Base-by-base conservation (phyloP, 1,140 invertebrate genomes). In the Lordiphosa stackelbergi region DNA sequence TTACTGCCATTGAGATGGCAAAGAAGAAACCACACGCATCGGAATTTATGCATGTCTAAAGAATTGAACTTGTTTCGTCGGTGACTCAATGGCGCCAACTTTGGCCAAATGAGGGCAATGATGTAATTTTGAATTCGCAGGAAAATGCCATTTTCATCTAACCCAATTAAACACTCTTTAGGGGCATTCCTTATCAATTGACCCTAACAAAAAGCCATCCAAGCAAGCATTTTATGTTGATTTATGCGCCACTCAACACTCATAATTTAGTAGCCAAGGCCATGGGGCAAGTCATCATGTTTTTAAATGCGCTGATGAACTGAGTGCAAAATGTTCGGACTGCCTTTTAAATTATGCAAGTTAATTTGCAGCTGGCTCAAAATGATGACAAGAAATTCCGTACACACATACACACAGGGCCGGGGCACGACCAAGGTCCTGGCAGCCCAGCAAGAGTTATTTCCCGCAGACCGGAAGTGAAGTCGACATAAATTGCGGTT, bases 401-500 rank as follows among this genome's bases (percentile, higher is more conserved):
- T 53, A 73, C 73, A 68, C 52, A 48, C 45, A 54, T 46, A 51
- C 40, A 53, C 11, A 42, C 24, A 35, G 22, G 11, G 13, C 37
- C 24, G 9, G 9, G 65, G 38, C 53, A 64, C 47, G 48, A 53
- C 34, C 42, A 43, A 34, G 53, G 38, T 41, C 13, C 45, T 41
- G 65, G 41, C 40, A 59, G 45, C 45, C 59, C 61, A 81, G 70
- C 75, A 81, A 81, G 74, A 79, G 75, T 79, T 79, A 79, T 79
- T 74, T 79, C 54, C 75, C 70, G 59, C 75, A 79, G 71, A 79
- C 74, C 74, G 75, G 74, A 79, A 79, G 74, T 81, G 74, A 79
- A 79, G 74, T 79, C 75, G 75, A 81, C 74, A 79, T 79, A 79
- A 79, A 79, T 79, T 79, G 74, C 58, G 74, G 75, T 78, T 74